These are phyloP conservation scores for Monarcha castaneiventris DNA, from an alignment of 2,113 vertebrate genomes.

Conservation along the genomic window DNA sequence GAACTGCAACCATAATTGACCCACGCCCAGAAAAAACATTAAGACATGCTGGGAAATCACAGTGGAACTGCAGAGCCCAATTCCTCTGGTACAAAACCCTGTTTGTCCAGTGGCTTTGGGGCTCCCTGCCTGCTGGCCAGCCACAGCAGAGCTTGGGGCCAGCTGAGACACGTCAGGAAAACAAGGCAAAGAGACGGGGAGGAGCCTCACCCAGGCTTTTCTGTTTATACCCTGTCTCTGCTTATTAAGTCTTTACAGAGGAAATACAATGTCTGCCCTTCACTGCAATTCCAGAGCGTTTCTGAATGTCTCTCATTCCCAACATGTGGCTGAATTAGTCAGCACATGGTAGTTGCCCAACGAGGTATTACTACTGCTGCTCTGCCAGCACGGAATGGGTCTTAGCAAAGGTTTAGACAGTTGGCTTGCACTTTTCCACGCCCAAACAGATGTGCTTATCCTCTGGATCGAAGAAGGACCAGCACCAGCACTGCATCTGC, in stretches of 20 bases:
- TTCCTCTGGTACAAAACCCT: constrained; percentile 15
- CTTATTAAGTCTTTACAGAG: background rate
- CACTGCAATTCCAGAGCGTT: background rate
- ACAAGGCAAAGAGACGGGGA: constrained; percentile 33
- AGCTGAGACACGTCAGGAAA: constrained; percentile 63
- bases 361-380: background rate
- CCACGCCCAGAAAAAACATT: constrained; percentile 48
- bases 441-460: background rate
- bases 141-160: background rate
- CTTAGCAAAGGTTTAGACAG: background rate
- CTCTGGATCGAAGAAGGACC: background rate
- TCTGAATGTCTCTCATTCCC: background rate
- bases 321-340: background rate
- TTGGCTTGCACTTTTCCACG: background rate
- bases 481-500: background rate
- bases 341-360: background rate
- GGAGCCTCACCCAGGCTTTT: background rate
- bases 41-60: constrained; percentile 25
- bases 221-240: constrained; percentile 45
- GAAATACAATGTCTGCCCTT: constrained; percentile 14
- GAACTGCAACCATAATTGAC: constrained; percentile 24
- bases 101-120: constrained; percentile 23
- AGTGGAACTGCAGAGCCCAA: background rate
- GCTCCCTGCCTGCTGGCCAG: constrained; percentile 42
- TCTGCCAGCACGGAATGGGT: background rate